These are phyloP conservation scores for Crotalus viridis DNA, from an alignment of 2,113 vertebrate genomes.

Conservation along the genomic window DNA sequence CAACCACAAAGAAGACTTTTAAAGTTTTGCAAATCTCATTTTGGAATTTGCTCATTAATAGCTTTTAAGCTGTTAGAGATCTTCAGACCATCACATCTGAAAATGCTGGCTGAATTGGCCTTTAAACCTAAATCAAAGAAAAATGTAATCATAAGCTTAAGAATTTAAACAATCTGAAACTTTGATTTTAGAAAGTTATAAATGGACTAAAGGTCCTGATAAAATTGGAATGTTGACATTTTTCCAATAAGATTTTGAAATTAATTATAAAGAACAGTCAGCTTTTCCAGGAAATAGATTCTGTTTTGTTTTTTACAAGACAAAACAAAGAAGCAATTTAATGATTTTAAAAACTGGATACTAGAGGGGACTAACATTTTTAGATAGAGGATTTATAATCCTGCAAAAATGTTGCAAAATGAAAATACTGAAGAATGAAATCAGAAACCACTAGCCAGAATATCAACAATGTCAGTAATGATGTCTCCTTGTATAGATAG, in stretches of 20 bases:
- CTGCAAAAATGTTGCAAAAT: neutral
- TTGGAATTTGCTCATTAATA: neutral
- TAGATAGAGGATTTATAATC: neutral
- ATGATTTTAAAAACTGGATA: neutral
- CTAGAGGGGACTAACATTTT: neutral
- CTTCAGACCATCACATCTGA: neutral
- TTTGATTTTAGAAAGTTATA: neutral
- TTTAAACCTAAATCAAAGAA: neutral
- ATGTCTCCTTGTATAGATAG: neutral
- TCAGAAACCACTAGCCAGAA: neutral
- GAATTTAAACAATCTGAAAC: neutral
- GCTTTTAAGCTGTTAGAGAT: neutral
- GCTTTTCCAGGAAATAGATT: neutral
- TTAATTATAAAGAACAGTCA: neutral
- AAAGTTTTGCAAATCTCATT: neutral
- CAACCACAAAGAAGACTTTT: neutral
- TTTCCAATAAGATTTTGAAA: neutral
- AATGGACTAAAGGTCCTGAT: neutral
- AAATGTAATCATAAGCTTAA: neutral
- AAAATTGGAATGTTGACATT: neutral
- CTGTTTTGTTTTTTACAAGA: neutral
- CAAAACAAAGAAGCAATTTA: too few species aligned
- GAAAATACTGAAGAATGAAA: neutral
- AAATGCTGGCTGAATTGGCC: neutral
- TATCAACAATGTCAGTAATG: neutral